Evolutionary conservation across 1,140 invertebrate species (phyloP), one percentile per base, ranked within the genome.

Genomic region (Drosophila serrata): DNA sequence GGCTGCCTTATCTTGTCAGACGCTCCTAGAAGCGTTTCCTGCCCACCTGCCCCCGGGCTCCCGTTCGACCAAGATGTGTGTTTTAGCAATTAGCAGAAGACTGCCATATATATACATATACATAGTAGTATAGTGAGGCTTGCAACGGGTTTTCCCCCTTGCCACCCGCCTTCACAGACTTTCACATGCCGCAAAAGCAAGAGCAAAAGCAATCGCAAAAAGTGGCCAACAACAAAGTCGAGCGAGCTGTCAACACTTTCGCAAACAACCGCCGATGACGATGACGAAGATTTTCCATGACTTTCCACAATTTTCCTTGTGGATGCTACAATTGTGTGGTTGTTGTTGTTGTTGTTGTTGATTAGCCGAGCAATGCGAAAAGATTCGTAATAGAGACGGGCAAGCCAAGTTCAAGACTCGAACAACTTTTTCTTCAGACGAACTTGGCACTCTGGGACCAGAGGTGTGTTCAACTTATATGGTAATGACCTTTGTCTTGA

Each of bases 221-320:
- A 22, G 29, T 35, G 4, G 17, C 58, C 60, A 64, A 31, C 61
- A 46, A 63, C 62, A 70, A 35, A 57, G 40, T 40, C 56, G 39
- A 48, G 56, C 67, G 39, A 48, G 59, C 67, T 85, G 77, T 78
- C 81, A 86, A 85, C 82, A 86, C 79, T 85, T 85, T 85, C 82
- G 82, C 82, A 86, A 56, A 56, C 81, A 64, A 80, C 63, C 37
- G 48, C 59, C 70, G 40, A 33, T 55, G 46, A 43, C 62, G 62
- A 43, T 63, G 51, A 46, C 60, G 42, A 42, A 55, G 59, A 56
- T 63, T 75, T 75, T 75, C 49, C 51, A 65, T 51, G 53, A 65
- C 74, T 85, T 86, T 78, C 78, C 82, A 86, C 82, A 67, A 40
- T 75, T 85, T 74, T 59, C 57, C 51, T 40, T n/a, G 49, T 48